A percentile compares a stretch with the other conserved stretches of the same genome.
These are phyloP conservation scores for Siniperca scherzeri DNA, from an alignment of 2,797 vertebrate genomes.

Conservation along the genomic window DNA sequence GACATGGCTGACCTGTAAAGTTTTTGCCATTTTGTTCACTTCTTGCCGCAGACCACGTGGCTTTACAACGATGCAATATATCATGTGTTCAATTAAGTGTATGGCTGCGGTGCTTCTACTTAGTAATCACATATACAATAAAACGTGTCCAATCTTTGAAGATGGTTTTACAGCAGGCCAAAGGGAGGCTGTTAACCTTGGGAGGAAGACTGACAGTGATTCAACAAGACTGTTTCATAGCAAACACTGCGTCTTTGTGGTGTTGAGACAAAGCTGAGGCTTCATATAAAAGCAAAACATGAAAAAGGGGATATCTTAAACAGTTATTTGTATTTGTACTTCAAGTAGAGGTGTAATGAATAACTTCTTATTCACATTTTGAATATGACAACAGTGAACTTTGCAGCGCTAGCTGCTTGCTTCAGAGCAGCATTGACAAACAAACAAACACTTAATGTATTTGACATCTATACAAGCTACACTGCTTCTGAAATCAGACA, in stretches of 20 bases:
- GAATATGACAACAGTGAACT: background rate
- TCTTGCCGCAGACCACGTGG: background rate
- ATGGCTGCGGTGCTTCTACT: conserved; percentile 38
- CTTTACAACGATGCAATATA: conserved; percentile 36
- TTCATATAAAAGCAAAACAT: background rate
- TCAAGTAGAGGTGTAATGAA: background rate
- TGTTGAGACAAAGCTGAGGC: background rate
- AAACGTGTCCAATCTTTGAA: conserved; percentile 63
- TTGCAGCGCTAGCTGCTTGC: background rate
- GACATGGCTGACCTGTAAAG: conserved; percentile 17
- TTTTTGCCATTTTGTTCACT: conserved; percentile 15
- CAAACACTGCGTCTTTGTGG: conserved; percentile 6
- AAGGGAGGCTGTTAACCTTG: conserved; percentile 66
- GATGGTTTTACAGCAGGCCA: conserved; percentile 58
- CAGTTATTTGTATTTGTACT: background rate
- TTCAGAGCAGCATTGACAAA: conserved; percentile 5
- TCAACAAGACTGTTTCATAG: conserved; percentile 25
- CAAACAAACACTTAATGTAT: background rate
- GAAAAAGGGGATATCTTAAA: background rate
- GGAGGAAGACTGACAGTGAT: conserved; percentile 47
- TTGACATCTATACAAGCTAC: background rate
- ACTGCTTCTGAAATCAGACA: conserved; percentile 5
- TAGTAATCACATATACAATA: conserved; percentile 51
- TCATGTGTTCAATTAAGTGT: conserved; percentile 55
- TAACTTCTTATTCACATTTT: conserved; percentile 4